Conservation (phyloP, 2,797 vertebrate species). For the Columba guinea region DNA sequence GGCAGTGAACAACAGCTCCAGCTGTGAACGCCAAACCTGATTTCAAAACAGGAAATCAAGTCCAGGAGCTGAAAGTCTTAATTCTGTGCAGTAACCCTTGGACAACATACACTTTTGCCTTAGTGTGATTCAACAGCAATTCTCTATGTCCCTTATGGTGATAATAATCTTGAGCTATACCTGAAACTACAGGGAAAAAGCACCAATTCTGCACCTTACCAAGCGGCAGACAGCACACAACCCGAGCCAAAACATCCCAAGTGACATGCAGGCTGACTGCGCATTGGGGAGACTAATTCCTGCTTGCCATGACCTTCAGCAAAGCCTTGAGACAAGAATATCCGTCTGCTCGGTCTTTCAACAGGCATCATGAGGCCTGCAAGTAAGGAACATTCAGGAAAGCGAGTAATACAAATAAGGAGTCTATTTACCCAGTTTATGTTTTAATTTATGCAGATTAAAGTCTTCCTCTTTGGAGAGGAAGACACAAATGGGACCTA, state of each 20-base stretch:
- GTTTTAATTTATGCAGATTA: conserved; percentile 51
- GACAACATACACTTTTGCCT: neutral
- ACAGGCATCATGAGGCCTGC: neutral
- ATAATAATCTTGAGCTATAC: neutral
- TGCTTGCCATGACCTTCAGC: neutral
- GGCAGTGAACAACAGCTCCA: neutral
- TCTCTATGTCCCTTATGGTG: neutral
- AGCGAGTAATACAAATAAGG: neutral
- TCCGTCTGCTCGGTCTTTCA: neutral
- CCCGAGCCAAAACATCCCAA: neutral
- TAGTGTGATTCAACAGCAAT: neutral
- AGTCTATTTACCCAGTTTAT: conserved; percentile 21
- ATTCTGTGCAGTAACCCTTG: neutral
- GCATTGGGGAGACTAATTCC: neutral
- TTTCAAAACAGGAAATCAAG: neutral
- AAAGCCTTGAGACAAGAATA: neutral
- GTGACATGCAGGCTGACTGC: neutral
- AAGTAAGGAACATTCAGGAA: neutral
- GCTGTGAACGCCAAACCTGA: neutral
- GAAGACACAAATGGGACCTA: conserved; percentile 17
- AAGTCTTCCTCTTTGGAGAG: conserved; percentile 59
- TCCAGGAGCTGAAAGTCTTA: neutral
- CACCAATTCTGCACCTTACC: neutral
- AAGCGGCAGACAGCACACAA: neutral
- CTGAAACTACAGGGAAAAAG: neutral